A percentile compares a stretch with the other conserved stretches of the same genome.
Evolutionary conservation across 2,113 vertebrate species (phyloP).

Genomic region (Pangasianodon gigas): DNA sequence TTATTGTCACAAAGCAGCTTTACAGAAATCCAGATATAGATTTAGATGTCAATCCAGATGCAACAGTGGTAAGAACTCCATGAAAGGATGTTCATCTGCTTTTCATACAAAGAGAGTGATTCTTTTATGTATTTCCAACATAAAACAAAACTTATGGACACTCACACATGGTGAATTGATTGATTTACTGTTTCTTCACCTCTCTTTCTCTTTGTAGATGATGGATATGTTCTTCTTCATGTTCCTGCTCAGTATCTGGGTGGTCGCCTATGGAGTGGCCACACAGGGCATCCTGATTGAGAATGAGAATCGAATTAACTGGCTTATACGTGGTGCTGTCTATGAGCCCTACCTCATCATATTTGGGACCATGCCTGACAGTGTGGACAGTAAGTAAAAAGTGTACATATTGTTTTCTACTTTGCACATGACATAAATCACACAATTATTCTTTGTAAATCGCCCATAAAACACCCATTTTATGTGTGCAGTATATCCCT

Average conservation of each 20-base stretch:
- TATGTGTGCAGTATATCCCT: no score
- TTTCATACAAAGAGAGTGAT: neutral
- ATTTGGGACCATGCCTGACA: slow-evolving; percentile 86
- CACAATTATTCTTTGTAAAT: neutral
- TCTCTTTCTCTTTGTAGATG: slow-evolving; percentile 75
- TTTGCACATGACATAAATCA: neutral
- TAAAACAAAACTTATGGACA: neutral
- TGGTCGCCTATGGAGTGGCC: slow-evolving; percentile 94
- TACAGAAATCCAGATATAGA: neutral
- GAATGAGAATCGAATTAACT: slow-evolving; percentile 86
- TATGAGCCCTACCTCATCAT: slow-evolving; percentile 94
- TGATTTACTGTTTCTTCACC: neutral
- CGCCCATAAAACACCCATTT: neutral
- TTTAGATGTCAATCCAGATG: neutral
- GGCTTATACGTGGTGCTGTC: slow-evolving; percentile 88
- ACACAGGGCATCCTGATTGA: slow-evolving; percentile 94
- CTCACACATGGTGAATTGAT: neutral
- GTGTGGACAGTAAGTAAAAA: slow-evolving; percentile 81
- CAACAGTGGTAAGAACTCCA: neutral
- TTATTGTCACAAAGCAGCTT: neutral
- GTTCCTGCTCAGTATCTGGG: slow-evolving; percentile 94
- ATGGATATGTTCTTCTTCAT: slow-evolving; percentile 98
- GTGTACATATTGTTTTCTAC: neutral
- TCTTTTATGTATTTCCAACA: neutral
- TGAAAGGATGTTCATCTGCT: neutral